Conservation (phyloP, 2,888 invertebrate species). For the Acleris literana region DNA sequence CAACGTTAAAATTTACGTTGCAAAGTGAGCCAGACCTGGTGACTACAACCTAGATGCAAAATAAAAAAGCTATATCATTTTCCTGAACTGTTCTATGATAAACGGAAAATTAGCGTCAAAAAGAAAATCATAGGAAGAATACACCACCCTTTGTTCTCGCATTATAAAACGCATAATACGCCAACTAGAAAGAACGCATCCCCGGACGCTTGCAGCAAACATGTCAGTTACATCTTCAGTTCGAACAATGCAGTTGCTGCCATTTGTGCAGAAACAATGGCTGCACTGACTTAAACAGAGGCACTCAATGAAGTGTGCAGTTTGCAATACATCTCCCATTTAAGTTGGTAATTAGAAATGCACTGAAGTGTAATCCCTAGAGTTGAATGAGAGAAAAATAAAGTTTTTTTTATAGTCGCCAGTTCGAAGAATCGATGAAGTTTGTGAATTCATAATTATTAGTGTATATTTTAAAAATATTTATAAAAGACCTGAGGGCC, state of each 20-base stretch:
- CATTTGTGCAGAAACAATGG: conserved; percentile 31
- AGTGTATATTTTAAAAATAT: too few species aligned
- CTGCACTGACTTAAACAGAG: conserved; percentile 4
- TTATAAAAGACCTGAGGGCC: too few species aligned
- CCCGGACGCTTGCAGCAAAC: conserved; percentile 14
- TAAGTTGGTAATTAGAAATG: conserved; percentile 30
- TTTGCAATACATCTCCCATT: conserved; percentile 26
- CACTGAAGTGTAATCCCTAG: conserved; percentile 7
- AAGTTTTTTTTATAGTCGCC: too few species aligned
- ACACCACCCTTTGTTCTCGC: conserved; percentile 5
- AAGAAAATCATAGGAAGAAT: too few species aligned
- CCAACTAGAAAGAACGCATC: conserved; percentile 26
- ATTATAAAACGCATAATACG: conserved; percentile 18
- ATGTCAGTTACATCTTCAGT: conserved; percentile 30
- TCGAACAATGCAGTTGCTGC: conserved; percentile 27
- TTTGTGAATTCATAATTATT: too few species aligned
- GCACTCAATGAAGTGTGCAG: conserved; percentile 19
- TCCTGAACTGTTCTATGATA: too few species aligned
- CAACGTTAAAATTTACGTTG: too few species aligned
- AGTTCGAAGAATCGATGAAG: too few species aligned
- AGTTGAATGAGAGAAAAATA: conserved; percentile 1
- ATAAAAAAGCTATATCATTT: too few species aligned
- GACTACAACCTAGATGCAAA: too few species aligned
- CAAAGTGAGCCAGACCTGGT: too few species aligned
- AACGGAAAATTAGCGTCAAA: too few species aligned